Conservation (phyloP, 1,140 invertebrate genomes). For the Leptinotarsa undecemlineata region DNA sequence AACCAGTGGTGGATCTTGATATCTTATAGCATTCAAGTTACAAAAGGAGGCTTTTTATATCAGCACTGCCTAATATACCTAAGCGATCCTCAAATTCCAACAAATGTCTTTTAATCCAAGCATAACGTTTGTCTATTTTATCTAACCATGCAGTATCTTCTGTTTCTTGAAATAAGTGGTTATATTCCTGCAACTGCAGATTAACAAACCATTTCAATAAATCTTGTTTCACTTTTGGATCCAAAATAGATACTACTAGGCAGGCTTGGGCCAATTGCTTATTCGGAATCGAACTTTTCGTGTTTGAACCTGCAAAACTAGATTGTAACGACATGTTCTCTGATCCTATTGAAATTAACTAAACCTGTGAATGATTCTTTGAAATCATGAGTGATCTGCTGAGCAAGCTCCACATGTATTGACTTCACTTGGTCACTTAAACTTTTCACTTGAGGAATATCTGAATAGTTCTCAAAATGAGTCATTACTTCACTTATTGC, state of each 20-base stretch:
- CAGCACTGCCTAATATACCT: slow-evolving; percentile 21
- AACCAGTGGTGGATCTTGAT: no score
- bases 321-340: not conserved
- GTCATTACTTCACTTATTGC: slow-evolving; percentile 94
- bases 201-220: slow-evolving; percentile 91
- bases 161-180: slow-evolving; percentile 90
- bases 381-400: slow-evolving; percentile 94
- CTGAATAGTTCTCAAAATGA: slow-evolving; percentile 83
- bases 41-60: no score
- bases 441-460: slow-evolving; percentile 61
- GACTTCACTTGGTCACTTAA: slow-evolving; percentile 76
- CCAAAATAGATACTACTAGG: slow-evolving; percentile 87
- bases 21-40: no score
- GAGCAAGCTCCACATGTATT: slow-evolving; percentile 82
- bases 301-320: slow-evolving; percentile 57
- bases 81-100: slow-evolving; percentile 95
- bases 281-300: slow-evolving; percentile 71
- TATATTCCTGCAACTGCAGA: slow-evolving; percentile 89
- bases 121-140: slow-evolving; percentile 92
- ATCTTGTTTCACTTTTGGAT: slow-evolving; percentile 87
- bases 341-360: not conserved
- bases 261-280: slow-evolving; percentile 88
- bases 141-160: slow-evolving; percentile 96
- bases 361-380: slow-evolving; percentile 84
- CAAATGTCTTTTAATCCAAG: slow-evolving; percentile 97